Percentiles rank a stretch among this genome's conserved stretches.
Conservation (phyloP, 37 sponge, comb jelly and placozoan species). For the Lycopodina hypogea region DNA sequence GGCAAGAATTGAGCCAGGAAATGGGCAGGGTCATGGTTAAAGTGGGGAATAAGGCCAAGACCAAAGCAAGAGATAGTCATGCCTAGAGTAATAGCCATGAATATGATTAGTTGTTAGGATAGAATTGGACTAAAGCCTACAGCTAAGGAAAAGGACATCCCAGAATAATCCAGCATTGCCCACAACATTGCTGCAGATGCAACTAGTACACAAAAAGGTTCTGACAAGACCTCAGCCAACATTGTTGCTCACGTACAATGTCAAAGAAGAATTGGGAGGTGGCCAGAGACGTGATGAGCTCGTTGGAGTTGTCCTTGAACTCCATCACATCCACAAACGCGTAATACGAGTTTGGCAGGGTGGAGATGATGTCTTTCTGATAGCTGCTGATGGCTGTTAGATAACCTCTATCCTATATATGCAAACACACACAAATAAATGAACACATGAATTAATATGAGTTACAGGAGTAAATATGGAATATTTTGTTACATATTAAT, state of each 20-base stretch:
- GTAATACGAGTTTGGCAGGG: conserved; percentile 73
- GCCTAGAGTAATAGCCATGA: too few relatives aligned
- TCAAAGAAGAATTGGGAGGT: conserved; percentile 75
- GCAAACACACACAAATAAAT: background rate
- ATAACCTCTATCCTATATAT: conserved; percentile 39
- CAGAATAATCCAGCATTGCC: too few relatives aligned
- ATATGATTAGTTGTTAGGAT: too few relatives aligned
- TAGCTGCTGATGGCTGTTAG: conserved; percentile 64
- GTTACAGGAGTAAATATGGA: background rate
- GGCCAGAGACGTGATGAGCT: conserved; percentile 80
- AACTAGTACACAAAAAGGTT: too few relatives aligned
- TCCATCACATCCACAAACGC: conserved; percentile 97
- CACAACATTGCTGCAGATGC: too few relatives aligned
- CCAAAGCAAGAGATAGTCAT: too few relatives aligned
- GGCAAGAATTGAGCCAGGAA: too few relatives aligned
- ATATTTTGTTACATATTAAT: background rate
- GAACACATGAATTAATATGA: background rate
- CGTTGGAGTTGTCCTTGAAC: conserved; percentile 78
- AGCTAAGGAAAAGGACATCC: too few relatives aligned
- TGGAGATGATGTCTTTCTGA: conserved; percentile 76
- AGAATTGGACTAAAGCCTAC: too few relatives aligned
- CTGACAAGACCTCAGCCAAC: too few relatives aligned
- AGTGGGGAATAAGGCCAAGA: too few relatives aligned
- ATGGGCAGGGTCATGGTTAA: too few relatives aligned
- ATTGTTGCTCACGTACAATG: conserved; percentile 62